phyloP scores from a whole-genome alignment of 2,113 vertebrate genomes.

The Sturnus vulgaris region DNA sequence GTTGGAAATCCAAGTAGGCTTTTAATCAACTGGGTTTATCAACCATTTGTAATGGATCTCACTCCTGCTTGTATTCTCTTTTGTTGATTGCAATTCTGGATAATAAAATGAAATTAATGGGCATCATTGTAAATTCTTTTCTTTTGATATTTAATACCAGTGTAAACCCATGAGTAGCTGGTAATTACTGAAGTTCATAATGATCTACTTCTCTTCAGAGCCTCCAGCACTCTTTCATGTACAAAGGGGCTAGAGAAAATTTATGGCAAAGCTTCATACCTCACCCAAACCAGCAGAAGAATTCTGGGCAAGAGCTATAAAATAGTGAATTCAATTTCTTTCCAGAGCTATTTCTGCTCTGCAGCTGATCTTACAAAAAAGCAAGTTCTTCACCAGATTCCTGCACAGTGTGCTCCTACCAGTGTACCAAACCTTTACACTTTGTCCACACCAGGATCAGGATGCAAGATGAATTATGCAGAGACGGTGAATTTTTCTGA shows the following conservation, averaged over 20 bases:
- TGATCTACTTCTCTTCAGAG: not conserved
- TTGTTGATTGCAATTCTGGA: not conserved
- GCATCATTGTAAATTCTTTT: not conserved
- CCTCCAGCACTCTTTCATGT: not conserved
- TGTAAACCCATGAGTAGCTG: not conserved
- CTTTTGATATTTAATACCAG: not conserved
- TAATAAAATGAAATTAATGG: not conserved
- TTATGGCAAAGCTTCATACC: not conserved
- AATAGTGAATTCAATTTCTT: not conserved
- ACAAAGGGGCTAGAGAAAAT: not conserved
- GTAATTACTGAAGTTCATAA: not conserved
- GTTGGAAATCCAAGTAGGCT: not conserved
- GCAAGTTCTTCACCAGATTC: not conserved
- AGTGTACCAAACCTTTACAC: not conserved
- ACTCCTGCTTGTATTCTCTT: not conserved
- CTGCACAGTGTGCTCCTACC: not conserved
- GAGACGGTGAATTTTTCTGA: not conserved
- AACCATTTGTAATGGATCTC: not conserved
- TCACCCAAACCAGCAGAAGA: not conserved
- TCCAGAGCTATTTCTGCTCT: not conserved
- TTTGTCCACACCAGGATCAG: not conserved
- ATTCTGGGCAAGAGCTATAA: not conserved
- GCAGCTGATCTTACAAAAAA: not conserved
- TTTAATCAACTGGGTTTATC: not conserved
- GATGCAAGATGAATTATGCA: not conserved